Conservation (phyloP, 1,140 invertebrate species). For the Drosophila seguyi region DNA sequence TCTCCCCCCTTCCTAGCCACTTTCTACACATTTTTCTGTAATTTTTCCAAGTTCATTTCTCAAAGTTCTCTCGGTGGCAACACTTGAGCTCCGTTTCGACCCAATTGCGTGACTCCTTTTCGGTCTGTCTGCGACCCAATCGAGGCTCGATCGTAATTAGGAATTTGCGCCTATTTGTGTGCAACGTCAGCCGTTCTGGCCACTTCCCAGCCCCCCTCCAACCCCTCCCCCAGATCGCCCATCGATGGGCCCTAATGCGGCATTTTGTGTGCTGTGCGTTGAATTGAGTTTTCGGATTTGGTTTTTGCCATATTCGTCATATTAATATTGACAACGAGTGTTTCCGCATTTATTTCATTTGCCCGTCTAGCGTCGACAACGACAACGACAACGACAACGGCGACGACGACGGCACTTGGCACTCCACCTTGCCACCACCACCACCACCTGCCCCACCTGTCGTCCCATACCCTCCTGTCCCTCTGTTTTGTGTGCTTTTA, state of each 20-base stretch:
- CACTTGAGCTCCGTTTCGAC: constrained; percentile 8
- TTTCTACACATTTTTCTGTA: neutral
- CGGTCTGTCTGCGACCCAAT: constrained; percentile 41
- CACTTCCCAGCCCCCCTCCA: neutral
- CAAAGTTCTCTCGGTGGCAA: constrained; percentile 6
- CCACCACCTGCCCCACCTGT: constrained; percentile 14
- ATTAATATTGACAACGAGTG: constrained; percentile 83
- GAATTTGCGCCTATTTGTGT: constrained; percentile 68
- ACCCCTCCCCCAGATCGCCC: neutral
- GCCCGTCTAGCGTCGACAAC: constrained; percentile 48
- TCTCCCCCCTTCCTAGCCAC: neutral
- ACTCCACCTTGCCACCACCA: constrained; percentile 4
- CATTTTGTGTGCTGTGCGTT: constrained; percentile 80
- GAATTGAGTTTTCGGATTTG: constrained; percentile 81
- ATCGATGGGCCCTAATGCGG: constrained; percentile 63
- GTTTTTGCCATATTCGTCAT: constrained; percentile 83
- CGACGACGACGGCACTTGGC: constrained; percentile 14
- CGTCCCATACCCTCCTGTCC: neutral
- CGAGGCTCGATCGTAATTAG: constrained; percentile 47
- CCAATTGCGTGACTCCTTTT: constrained; percentile 49
- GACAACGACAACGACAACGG: constrained; percentile 13
- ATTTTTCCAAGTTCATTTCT: constrained; percentile 6
- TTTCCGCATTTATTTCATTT: constrained; percentile 82
- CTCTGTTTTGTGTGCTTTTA: constrained; percentile 75
- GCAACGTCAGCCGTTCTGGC: constrained; percentile 32